Conservation (phyloP, 2,888 invertebrate genomes). For the Gasteruption jaculator region DNA sequence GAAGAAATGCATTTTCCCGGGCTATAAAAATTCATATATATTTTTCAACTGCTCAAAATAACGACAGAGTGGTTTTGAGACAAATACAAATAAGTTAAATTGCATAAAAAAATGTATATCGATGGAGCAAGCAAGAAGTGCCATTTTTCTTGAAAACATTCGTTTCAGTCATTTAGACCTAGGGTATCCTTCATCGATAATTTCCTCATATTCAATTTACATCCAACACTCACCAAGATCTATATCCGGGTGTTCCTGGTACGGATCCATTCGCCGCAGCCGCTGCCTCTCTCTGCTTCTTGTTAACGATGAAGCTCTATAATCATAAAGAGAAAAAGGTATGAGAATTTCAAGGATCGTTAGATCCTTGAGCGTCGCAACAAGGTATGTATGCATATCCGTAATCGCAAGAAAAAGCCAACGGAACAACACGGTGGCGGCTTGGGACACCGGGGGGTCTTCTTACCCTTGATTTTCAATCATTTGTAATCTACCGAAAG, state of each 20-base stretch:
- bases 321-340: slow-evolving; percentile 24
- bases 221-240: slow-evolving; percentile 64
- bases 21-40: too few relatives aligned
- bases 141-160: too few relatives aligned
- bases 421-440: background rate
- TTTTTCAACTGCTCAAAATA: too few relatives aligned
- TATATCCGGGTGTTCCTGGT: slow-evolving; percentile 65
- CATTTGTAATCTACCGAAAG: slow-evolving; percentile 18
- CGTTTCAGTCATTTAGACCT: too few relatives aligned
- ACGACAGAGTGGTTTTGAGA: too few relatives aligned
- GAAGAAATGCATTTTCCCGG: too few relatives aligned
- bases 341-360: slow-evolving; percentile 11
- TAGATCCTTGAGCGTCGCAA: background rate
- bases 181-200: too few relatives aligned
- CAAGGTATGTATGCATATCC: background rate
- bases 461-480: slow-evolving; percentile 21
- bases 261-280: slow-evolving; percentile 64
- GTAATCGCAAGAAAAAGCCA: background rate
- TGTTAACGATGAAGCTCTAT: slow-evolving; percentile 77
- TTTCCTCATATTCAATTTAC: too few relatives aligned
- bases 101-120: too few relatives aligned
- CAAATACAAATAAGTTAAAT: too few relatives aligned
- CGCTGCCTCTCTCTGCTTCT: slow-evolving; percentile 73
- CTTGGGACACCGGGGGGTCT: slow-evolving; percentile 12
- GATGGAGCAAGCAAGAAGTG: too few relatives aligned